Evolutionary conservation across 2,113 vertebrate species (phyloP).

Genomic region (Patagioenas fasciata): DNA sequence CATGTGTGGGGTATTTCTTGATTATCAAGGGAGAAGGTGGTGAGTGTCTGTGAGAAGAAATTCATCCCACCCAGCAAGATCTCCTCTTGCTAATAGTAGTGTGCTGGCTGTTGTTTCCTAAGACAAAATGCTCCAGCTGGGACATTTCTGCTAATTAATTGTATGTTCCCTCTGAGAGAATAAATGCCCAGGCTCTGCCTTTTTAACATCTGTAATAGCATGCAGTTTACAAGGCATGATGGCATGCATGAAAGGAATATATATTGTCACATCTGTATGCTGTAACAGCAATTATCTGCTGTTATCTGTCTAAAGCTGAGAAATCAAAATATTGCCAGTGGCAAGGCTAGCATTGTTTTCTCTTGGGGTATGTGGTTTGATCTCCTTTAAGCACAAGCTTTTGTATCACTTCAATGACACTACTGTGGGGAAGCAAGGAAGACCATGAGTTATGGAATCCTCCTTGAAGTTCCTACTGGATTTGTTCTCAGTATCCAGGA

Average conservation of each 20-base stretch:
- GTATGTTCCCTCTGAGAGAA: not conserved
- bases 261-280: not conserved
- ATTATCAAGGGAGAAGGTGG: not conserved
- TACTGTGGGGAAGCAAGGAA: not conserved
- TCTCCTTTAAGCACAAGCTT: not conserved
- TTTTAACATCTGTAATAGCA: not conserved
- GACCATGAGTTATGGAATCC: not conserved
- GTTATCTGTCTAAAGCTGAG: not conserved
- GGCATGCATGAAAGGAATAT: not conserved
- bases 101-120: not conserved
- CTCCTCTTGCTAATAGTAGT: not conserved
- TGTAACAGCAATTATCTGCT: not conserved
- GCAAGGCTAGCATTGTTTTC: not conserved
- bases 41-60: not conserved
- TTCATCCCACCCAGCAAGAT: not conserved
- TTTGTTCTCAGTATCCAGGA: not conserved
- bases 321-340: not conserved
- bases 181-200: not conserved
- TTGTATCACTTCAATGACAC: not conserved
- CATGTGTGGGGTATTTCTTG: not conserved
- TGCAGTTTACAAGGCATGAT: not conserved
- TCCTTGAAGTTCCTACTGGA: not conserved
- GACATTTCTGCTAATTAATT: constrained; percentile 6
- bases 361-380: not conserved
- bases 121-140: constrained; percentile 6